Percentiles rank a stretch among this genome's conserved stretches.
Conservation (phyloP, 1,140 invertebrate species). For the Andricus grossulariae region DNA sequence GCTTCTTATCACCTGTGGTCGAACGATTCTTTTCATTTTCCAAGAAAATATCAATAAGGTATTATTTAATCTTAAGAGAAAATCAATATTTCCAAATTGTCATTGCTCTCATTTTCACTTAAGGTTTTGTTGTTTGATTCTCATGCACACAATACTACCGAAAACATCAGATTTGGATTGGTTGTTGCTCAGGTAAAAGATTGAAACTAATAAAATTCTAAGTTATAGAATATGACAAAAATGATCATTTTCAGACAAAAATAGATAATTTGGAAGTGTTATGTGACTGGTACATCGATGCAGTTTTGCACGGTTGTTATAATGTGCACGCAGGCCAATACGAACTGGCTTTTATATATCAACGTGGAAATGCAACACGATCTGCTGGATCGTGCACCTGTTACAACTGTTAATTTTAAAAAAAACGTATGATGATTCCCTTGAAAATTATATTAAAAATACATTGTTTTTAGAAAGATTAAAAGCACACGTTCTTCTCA, state of each 20-base stretch:
- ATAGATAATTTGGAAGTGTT: slow-evolving; percentile 60
- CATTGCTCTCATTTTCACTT: background rate
- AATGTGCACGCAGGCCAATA: slow-evolving; percentile 61
- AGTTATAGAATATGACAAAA: slow-evolving; percentile 32
- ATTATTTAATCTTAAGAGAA: slow-evolving; percentile 18
- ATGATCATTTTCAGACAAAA: slow-evolving; percentile 54
- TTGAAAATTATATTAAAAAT: slow-evolving; percentile 5
- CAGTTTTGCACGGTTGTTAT: slow-evolving; percentile 64
- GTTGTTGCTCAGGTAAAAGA: slow-evolving; percentile 69
- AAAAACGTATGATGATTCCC: background rate
- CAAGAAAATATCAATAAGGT: slow-evolving; percentile 67
- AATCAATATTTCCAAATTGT: slow-evolving; percentile 1
- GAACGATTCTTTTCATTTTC: slow-evolving; percentile 72
- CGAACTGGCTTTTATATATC: slow-evolving; percentile 70
- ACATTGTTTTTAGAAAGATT: slow-evolving; percentile 35
- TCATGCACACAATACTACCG: slow-evolving; percentile 61
- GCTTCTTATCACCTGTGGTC: slow-evolving; percentile 70
- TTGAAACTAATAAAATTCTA: slow-evolving; percentile 7
- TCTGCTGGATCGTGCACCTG: background rate
- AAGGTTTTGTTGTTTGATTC: slow-evolving; percentile 71
- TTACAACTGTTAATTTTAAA: background rate
- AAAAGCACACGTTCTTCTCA: slow-evolving; percentile 42
- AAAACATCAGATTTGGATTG: slow-evolving; percentile 53
- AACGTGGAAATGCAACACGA: slow-evolving; percentile 39
- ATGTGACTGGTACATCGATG: slow-evolving; percentile 67